A percentile compares a stretch with the other conserved stretches of the same genome.
These are phyloP conservation scores for Endotricha flammealis DNA, from an alignment of 2,888 invertebrate genomes.

Conservation along the genomic window DNA sequence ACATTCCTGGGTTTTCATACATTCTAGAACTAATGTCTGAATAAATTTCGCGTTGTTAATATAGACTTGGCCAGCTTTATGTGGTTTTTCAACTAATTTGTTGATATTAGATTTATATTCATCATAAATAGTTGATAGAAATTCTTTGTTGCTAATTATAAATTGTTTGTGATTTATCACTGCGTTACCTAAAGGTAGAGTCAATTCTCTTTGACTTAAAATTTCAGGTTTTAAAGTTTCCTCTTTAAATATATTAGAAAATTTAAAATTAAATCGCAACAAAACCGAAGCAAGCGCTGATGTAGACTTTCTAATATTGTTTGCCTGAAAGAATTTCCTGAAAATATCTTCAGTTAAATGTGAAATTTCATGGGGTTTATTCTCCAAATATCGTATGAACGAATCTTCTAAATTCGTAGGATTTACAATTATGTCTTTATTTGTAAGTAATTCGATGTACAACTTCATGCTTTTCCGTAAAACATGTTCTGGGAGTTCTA, in stretches of 20 bases:
- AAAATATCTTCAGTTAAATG: conserved; percentile 73
- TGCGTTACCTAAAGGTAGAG: conserved; percentile 80
- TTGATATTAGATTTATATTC: conserved; percentile 80
- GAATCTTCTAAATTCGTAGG: conserved; percentile 74
- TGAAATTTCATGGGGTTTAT: conserved; percentile 79
- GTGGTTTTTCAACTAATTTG: conserved; percentile 82
- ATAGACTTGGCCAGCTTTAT: conserved; percentile 82
- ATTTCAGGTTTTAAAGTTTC: conserved; percentile 61
- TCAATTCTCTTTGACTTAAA: conserved; percentile 78
- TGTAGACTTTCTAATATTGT: conserved; percentile 76
- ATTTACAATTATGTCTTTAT: conserved; percentile 56
- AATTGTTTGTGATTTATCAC: conserved; percentile 56
- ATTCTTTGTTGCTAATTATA: conserved; percentile 58
- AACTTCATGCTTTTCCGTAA: conserved; percentile 54
- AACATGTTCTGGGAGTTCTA: conserved; percentile 47
- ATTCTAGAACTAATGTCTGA: conserved; percentile 76
- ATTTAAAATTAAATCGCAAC: conserved; percentile 70
- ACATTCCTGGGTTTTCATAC: conserved; percentile 78
- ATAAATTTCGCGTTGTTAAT: conserved; percentile 79
- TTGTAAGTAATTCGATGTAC: conserved; percentile 62
- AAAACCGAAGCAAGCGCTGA: conserved; percentile 77
- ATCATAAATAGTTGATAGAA: conserved; percentile 72
- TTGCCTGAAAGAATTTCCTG: conserved; percentile 66
- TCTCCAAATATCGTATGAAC: conserved; percentile 76
- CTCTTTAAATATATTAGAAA: conserved; percentile 64